Evolutionary conservation across 2,888 invertebrate genomes (phyloP).

Genomic region (Glaucopsyche alexis): DNA sequence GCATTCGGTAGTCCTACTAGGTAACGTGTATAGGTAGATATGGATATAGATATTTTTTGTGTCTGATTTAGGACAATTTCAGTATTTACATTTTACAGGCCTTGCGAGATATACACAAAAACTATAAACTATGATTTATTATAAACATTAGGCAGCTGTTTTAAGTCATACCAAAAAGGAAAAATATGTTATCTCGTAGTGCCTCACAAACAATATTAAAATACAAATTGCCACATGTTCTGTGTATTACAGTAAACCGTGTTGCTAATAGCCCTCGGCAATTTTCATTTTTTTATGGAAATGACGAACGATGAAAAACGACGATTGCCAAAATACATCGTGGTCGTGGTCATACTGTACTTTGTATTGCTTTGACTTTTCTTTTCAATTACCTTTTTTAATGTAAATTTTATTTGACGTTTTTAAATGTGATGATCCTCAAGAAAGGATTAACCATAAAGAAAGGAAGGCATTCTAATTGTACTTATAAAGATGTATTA

Average conservation of each 20-base stretch:
- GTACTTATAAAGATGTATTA: conserved; percentile 22
- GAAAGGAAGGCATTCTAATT: background rate
- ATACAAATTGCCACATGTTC: background rate
- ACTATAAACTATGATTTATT: too few relatives aligned
- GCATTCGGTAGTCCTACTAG: background rate
- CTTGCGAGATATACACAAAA: background rate
- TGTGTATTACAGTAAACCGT: background rate
- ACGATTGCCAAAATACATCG: too few relatives aligned
- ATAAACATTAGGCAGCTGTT: background rate
- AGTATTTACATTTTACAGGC: background rate
- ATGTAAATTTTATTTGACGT: background rate
- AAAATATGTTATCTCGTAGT: background rate
- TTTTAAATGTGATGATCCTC: background rate
- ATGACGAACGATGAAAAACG: too few relatives aligned
- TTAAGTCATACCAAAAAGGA: conserved; percentile 4
- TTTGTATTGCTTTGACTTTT: background rate
- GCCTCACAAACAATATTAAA: background rate
- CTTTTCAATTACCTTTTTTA: background rate
- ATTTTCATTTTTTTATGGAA: too few relatives aligned
- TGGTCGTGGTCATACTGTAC: too few relatives aligned
- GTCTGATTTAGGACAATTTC: background rate
- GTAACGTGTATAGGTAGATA: background rate
- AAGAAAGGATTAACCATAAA: background rate
- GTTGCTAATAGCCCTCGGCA: too few relatives aligned
- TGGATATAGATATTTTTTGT: background rate